Evolutionary conservation across 2,888 invertebrate species (phyloP), one percentile per base, ranked within the genome.

Genomic region (Drosophila koepferae): DNA sequence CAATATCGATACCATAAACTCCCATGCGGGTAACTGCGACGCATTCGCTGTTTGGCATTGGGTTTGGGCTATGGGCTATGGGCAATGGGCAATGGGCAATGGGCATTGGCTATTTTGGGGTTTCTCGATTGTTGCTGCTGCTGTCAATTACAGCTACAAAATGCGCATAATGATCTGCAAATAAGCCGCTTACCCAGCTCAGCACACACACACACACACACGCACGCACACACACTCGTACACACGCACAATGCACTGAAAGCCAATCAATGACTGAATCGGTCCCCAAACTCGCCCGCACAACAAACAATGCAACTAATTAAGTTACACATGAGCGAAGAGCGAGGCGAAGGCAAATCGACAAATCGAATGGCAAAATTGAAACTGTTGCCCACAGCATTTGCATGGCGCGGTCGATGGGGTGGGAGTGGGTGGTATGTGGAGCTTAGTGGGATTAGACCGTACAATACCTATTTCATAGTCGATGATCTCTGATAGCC

Each of bases 271-370:
- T 63, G 76, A 46, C 58, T 65, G 55, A 55, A 73, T 68, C 74
- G 68, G 68, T 74, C 62, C 65, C 59, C 67, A 56, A 46, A 20
- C 34, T 38, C 40, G 36, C 36, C 23, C 31, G 28, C 65, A 55
- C 10, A 43, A 40, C 76, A 74, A 88, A 81, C 90, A 89, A 74
- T 77, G 84, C 68, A 86, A 79, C 85, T 90, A 89, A 86, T 89
- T 81, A 83, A 79, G 84, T 72, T 72, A 71, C 89, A 70, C 74
- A 73, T 76, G 63, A 68, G 20, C 72, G 63, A 70, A 60, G 78
- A 61, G 44, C 34, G 65, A 41, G 40, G 68, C 59, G 78, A 62
- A 64, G 63, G 55, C 74, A 28, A 5, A 5, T 2, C 23, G 53
- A 69, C 74, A 73, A 81, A 69, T 74, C 63, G 77, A 74, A 74